A percentile compares a stretch with the other conserved stretches of the same genome.
These are phyloP conservation scores for Glossosoma conforme DNA, from an alignment of 1,140 invertebrate species.

Conservation along the genomic window DNA sequence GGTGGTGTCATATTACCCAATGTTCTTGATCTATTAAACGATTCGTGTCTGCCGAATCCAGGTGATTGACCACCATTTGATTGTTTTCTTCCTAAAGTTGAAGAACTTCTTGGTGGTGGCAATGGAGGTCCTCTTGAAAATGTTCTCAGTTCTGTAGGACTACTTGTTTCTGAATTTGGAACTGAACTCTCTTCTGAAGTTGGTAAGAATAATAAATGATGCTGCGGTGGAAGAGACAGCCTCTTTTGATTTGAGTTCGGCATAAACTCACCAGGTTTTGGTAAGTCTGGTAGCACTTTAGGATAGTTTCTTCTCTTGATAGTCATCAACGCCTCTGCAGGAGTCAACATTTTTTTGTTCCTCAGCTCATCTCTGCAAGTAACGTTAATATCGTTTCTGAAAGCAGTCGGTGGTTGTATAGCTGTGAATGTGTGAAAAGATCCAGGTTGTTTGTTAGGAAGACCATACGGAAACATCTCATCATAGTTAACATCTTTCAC, in stretches of 20 bases:
- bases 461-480: slow-evolving; percentile 40
- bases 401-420: slow-evolving; percentile 48
- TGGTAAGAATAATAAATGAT: slow-evolving; percentile 41
- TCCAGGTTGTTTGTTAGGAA: slow-evolving; percentile 33
- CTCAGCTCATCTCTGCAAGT: slow-evolving; percentile 55
- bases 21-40: slow-evolving; percentile 41
- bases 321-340: slow-evolving; percentile 65
- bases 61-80: slow-evolving; percentile 40
- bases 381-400: slow-evolving; percentile 65
- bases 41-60: slow-evolving; percentile 40
- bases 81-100: slow-evolving; percentile 52
- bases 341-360: slow-evolving; percentile 45
- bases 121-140: slow-evolving; percentile 52
- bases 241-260: slow-evolving; percentile 42
- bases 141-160: slow-evolving; percentile 34
- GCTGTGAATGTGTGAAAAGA: slow-evolving; percentile 46
- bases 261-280: slow-evolving; percentile 37
- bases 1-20: slow-evolving; percentile 26
- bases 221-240: slow-evolving; percentile 50
- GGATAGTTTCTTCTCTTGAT: slow-evolving; percentile 74
- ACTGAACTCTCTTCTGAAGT: slow-evolving; percentile 34
- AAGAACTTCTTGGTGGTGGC: slow-evolving; percentile 58
- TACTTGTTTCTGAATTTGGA: slow-evolving; percentile 41
- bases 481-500: slow-evolving; percentile 52
- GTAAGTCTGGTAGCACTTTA: slow-evolving; percentile 73